A percentile compares a stretch with the other conserved stretches of the same genome.
Evolutionary conservation across 2,888 invertebrate genomes (phyloP).

Genomic region (Ernsta delagoae): DNA sequence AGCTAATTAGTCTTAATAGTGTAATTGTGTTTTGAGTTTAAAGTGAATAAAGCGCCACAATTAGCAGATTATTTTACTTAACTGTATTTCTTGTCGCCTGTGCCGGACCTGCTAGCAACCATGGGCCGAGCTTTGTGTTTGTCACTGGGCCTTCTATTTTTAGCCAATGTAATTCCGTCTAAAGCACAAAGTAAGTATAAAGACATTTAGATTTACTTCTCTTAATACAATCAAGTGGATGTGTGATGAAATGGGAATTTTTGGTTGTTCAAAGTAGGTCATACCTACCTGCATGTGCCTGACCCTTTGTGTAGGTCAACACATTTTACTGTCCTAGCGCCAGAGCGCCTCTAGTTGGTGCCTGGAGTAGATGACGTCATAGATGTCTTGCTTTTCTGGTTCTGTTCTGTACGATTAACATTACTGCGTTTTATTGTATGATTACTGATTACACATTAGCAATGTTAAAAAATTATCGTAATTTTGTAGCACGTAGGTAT

Average conservation of each 20-base stretch:
- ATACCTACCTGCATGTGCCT: slow-evolving; percentile 31
- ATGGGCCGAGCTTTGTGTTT: slow-evolving; percentile 48
- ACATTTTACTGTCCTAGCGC: slow-evolving; percentile 32
- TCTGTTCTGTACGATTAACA: neutral
- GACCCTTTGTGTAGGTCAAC: slow-evolving; percentile 41
- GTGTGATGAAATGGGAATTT: neutral
- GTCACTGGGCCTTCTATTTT: slow-evolving; percentile 64
- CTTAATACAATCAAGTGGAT: neutral
- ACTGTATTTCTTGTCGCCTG: neutral
- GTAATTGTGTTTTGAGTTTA: neutral
- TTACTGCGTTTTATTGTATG: neutral
- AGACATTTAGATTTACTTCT: slow-evolving; percentile 33
- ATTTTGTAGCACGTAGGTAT: too few relatives aligned
- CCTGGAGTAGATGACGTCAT: slow-evolving; percentile 54
- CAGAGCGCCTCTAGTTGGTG: slow-evolving; percentile 23
- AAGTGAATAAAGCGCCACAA: neutral
- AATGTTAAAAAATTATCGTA: too few relatives aligned
- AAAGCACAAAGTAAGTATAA: slow-evolving; percentile 66
- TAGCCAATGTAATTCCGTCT: slow-evolving; percentile 61
- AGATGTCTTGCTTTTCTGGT: slow-evolving; percentile 47
- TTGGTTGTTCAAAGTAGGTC: too few relatives aligned
- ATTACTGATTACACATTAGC: neutral
- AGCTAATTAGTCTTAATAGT: neutral
- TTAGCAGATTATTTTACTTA: neutral
- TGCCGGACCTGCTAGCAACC: slow-evolving; percentile 22